phyloP scores from a whole-genome alignment of 2,888 invertebrate species.

The Silvanus unidentatus region DNA sequence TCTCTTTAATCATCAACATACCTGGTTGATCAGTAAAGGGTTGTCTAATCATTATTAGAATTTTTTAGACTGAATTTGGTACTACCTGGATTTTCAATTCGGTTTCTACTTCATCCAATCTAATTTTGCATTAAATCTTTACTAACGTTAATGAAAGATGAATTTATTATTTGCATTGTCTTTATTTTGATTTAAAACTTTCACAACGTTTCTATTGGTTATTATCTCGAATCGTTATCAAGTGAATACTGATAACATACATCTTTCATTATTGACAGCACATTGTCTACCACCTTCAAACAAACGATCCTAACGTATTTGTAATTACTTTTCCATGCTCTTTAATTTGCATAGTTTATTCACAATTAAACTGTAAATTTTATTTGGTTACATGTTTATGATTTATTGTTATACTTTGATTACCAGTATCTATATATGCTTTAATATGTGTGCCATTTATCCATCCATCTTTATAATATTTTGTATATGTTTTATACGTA shows the following conservation, averaged over 20 bases:
- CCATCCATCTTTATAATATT: constrained; percentile 6
- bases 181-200: too few relatives aligned
- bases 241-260: too few relatives aligned
- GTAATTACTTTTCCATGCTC: neutral
- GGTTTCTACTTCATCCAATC: neutral
- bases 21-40: neutral
- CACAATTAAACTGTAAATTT: neutral
- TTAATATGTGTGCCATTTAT: neutral
- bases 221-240: too few relatives aligned
- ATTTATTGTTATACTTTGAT: constrained; percentile 1
- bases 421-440: constrained; percentile 2
- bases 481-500: constrained; percentile 1
- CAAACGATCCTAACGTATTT: neutral
- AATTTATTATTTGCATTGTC: too few relatives aligned
- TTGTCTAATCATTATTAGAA: neutral
- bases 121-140: neutral
- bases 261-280: too few relatives aligned
- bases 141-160: too few relatives aligned
- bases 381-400: neutral
- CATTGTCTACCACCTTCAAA: too few relatives aligned
- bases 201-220: too few relatives aligned
- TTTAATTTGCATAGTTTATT: neutral
- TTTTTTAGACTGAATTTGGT: neutral
- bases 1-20: neutral
- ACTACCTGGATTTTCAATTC: neutral